These are phyloP conservation scores for Clytia hemisphaerica DNA, from an alignment of 30 jellyfish, hydroid and myxozoan species.

Conservation along the genomic window DNA sequence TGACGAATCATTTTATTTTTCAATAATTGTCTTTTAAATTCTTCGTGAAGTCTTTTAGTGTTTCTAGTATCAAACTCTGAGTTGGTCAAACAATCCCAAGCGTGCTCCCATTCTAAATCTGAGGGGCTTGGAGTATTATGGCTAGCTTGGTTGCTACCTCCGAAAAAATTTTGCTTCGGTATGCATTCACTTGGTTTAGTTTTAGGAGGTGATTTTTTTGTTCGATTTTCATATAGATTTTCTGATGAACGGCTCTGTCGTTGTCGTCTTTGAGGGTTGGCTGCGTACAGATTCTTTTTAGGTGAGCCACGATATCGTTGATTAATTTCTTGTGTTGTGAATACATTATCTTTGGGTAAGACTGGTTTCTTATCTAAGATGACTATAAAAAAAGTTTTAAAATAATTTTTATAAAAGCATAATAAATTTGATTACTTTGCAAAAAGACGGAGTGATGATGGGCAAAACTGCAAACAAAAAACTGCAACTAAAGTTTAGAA, in stretches of 20 bases:
- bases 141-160: no score
- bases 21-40: neutral
- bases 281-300: slow-evolving; percentile 78
- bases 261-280: no score
- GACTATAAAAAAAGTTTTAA: slow-evolving; percentile 37
- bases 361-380: slow-evolving; percentile 84
- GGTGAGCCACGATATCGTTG: slow-evolving; percentile 93
- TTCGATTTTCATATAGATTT: no score
- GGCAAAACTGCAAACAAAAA: neutral
- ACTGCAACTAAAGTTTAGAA: neutral
- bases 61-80: slow-evolving; percentile 66
- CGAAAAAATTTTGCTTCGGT: no score
- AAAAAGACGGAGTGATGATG: neutral
- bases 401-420: neutral
- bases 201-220: no score
- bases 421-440: neutral
- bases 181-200: no score
- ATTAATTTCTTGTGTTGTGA: slow-evolving; percentile 62
- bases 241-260: no score
- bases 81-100: slow-evolving; percentile 91
- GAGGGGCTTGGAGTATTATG: slow-evolving; percentile 94
- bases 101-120: slow-evolving; percentile 98
- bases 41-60: slow-evolving; percentile 25
- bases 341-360: slow-evolving; percentile 80
- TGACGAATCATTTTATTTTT: neutral